These are phyloP conservation scores for Sorex araneus DNA, from an alignment of 2,113 vertebrate genomes.

Conservation along the genomic window DNA sequence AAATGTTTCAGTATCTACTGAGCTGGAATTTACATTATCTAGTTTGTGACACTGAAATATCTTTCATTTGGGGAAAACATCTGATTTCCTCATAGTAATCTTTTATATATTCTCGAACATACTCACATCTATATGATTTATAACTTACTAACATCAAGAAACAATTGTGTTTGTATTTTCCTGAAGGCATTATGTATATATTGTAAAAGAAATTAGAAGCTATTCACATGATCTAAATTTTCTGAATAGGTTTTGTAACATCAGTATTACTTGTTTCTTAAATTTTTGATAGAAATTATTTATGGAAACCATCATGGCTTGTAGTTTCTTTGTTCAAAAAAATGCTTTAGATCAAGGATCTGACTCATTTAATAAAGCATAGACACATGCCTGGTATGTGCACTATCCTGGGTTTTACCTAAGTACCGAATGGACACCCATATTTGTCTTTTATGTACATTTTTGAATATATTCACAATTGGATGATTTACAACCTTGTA, in stretches of 20 bases:
- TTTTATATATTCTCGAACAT: background rate
- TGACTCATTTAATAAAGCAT: no score
- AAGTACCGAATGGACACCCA: no score
- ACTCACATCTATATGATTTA: background rate
- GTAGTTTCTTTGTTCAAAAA: background rate
- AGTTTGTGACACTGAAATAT: constrained; percentile 35
- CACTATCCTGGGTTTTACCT: no score
- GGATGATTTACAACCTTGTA: no score
- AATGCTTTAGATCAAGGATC: no score
- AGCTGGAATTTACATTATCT: background rate
- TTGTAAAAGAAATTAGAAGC: constrained; percentile 38
- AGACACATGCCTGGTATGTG: no score
- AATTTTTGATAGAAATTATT: background rate
- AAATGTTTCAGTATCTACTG: background rate
- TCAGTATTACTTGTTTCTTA: background rate
- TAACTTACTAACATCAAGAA: background rate
- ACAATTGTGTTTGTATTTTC: background rate
- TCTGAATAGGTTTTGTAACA: background rate
- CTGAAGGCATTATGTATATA: background rate
- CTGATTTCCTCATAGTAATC: background rate
- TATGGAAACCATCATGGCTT: background rate
- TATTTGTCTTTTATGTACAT: no score
- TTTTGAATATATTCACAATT: no score
- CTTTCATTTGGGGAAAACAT: background rate
- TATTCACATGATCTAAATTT: background rate